Conservation (phyloP, 2,113 vertebrate genomes). For the Stegostoma tigrinum region DNA sequence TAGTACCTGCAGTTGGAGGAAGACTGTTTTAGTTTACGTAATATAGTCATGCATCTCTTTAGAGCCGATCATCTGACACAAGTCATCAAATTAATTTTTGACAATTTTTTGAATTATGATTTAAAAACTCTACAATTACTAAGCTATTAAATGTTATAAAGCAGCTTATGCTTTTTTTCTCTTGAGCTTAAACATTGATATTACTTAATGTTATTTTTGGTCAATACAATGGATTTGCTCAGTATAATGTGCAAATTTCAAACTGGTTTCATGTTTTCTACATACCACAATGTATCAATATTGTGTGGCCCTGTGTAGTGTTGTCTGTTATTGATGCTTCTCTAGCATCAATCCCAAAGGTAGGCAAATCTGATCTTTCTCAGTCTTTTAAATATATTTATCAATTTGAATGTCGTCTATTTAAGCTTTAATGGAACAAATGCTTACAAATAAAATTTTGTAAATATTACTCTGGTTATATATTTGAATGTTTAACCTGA, state of each 20-base stretch:
- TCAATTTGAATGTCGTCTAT: constrained; percentile 4
- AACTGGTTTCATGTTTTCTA: background rate
- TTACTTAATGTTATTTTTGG: background rate
- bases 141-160: background rate
- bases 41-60: background rate
- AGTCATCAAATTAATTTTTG: background rate
- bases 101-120: background rate
- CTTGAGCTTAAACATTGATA: background rate
- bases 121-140: background rate
- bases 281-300: background rate
- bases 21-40: background rate
- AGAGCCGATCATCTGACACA: background rate
- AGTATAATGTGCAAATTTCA: background rate
- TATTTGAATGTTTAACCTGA: background rate
- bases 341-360: background rate
- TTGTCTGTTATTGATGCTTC: background rate
- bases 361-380: background rate
- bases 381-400: background rate
- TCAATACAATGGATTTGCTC: background rate
- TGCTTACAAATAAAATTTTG: background rate
- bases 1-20: background rate
- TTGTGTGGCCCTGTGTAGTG: background rate
- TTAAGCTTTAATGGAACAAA: background rate
- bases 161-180: background rate
- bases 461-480: background rate